phyloP scores from a whole-genome alignment of 2,888 invertebrate species.

The Xylota sylvarum region DNA sequence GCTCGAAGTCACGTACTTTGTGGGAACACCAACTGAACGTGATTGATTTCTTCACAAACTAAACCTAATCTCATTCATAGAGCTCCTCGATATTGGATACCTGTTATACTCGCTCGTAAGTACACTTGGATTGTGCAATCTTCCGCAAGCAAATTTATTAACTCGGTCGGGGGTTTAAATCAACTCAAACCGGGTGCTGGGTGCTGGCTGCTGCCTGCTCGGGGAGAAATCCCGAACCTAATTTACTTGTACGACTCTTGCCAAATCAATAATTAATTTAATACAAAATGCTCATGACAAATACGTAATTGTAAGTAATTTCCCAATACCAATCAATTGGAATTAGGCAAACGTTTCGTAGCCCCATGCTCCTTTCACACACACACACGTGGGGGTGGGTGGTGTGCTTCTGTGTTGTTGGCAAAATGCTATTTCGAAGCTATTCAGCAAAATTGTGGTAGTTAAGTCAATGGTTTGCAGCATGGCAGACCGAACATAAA shows the following conservation, averaged over 20 bases:
- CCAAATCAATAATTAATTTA: slow-evolving; percentile 68
- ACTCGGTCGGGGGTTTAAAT: slow-evolving; percentile 27
- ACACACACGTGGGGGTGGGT: background rate
- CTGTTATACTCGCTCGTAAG: background rate
- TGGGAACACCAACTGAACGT: slow-evolving; percentile 63
- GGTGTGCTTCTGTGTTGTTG: slow-evolving; percentile 5
- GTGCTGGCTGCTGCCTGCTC: background rate
- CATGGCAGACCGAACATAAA: slow-evolving; percentile 59
- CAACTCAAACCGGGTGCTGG: background rate
- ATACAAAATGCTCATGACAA: slow-evolving; percentile 60
- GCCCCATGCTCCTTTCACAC: background rate
- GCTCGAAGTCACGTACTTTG: slow-evolving; percentile 67
- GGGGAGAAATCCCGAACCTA: background rate
- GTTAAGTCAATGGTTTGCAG: slow-evolving; percentile 72
- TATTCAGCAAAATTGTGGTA: slow-evolving; percentile 68
- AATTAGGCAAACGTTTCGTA: slow-evolving; percentile 60
- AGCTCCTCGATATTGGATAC: slow-evolving; percentile 19
- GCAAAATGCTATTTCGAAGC: slow-evolving; percentile 55
- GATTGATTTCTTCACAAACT: slow-evolving; percentile 72
- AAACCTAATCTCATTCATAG: slow-evolving; percentile 16
- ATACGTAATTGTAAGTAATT: slow-evolving; percentile 70
- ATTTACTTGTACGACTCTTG: slow-evolving; percentile 42
- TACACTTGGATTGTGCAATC: slow-evolving; percentile 21
- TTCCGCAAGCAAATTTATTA: slow-evolving; percentile 42
- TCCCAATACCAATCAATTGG: slow-evolving; percentile 71